These are phyloP conservation scores for Eurytoma adleriae DNA, from an alignment of 2,888 invertebrate species.

Conservation along the genomic window DNA sequence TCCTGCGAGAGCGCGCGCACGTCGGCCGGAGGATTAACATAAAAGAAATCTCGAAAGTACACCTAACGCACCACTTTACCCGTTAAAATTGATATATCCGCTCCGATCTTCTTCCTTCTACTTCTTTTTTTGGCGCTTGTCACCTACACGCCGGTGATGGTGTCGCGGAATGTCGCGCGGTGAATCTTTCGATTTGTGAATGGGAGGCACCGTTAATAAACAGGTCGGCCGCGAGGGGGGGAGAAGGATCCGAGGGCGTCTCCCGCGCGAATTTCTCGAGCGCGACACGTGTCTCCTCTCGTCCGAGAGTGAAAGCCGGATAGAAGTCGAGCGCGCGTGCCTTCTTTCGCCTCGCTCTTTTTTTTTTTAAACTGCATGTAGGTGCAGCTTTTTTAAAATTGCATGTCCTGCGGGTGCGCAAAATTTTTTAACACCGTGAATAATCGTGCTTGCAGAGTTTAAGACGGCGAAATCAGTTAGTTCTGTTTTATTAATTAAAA, in stretches of 20 bases:
- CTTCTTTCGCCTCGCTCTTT: not conserved
- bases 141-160: no score
- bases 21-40: slow-evolving; percentile 54
- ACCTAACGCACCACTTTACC: not conserved
- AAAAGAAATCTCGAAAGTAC: slow-evolving; percentile 56
- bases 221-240: not conserved
- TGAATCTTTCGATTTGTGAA: no score
- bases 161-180: no score
- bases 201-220: no score
- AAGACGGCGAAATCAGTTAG: no score
- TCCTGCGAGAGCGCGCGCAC: slow-evolving; percentile 29
- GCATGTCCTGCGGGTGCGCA: no score
- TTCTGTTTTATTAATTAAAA: no score
- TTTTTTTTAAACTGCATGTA: not conserved
- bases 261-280: slow-evolving; percentile 19
- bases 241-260: slow-evolving; percentile 36
- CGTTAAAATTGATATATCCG: not conserved
- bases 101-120: not conserved
- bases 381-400: not conserved
- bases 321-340: slow-evolving; percentile 5
- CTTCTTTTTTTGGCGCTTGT: not conserved
- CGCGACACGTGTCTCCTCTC: slow-evolving; percentile 14
- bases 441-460: no score
- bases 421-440: no score
- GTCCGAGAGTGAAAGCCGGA: slow-evolving; percentile 47